Percentiles rank a stretch among this genome's conserved stretches.
Conservation (phyloP, 2,113 vertebrate genomes). For the Gymnocephalus cernua region DNA sequence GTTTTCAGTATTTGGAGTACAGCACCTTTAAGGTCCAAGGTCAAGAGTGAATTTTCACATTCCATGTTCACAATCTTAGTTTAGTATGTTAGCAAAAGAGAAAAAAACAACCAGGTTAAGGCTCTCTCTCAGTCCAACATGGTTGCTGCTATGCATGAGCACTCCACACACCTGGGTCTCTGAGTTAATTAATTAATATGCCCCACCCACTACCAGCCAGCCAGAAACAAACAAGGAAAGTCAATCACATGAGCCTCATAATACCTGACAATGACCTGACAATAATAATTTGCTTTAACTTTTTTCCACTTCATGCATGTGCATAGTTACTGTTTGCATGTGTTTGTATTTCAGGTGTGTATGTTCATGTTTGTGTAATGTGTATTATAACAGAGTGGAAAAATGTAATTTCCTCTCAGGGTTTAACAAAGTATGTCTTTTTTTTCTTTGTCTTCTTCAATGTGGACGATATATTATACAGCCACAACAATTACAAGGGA, state of each 20-base stretch:
- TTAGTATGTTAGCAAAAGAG: not conserved
- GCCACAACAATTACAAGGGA: not conserved
- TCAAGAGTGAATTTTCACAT: conserved; percentile 11
- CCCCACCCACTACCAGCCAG: conserved; percentile 15
- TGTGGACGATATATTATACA: not conserved
- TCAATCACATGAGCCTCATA: conserved; percentile 8
- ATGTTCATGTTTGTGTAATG: too few relatives aligned
- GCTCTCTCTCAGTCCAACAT: not conserved
- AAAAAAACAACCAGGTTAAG: not conserved
- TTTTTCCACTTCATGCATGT: too few relatives aligned
- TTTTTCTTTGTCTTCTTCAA: not conserved
- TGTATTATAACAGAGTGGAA: too few relatives aligned
- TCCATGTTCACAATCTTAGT: not conserved
- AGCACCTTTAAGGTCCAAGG: too few relatives aligned
- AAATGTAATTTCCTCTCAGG: too few relatives aligned
- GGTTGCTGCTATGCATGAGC: not conserved
- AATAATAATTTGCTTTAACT: too few relatives aligned
- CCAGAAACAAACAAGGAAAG: conserved; percentile 1
- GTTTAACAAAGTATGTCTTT: too few relatives aligned
- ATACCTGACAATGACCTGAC: not conserved
- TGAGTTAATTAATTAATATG: conserved; percentile 34
- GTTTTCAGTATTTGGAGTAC: too few relatives aligned
- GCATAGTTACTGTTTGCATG: too few relatives aligned
- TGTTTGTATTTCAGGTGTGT: too few relatives aligned
- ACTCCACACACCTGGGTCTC: conserved; percentile 28